Evolutionary conservation across 2,888 invertebrate genomes (phyloP), one percentile per base, ranked within the genome.

Genomic region (Prostheceraeus crozeri): DNA sequence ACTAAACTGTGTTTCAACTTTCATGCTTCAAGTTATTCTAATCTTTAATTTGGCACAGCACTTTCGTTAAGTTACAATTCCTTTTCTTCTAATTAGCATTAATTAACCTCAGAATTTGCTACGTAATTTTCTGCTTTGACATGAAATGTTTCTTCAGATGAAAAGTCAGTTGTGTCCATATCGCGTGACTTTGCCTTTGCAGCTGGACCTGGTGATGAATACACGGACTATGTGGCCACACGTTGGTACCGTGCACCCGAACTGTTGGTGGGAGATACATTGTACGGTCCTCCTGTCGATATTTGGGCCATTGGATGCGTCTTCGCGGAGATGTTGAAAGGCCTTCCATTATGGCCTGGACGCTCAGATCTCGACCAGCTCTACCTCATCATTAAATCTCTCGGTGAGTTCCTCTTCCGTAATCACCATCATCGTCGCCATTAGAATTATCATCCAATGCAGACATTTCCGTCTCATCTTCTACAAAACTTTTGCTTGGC

Each of bases 191-290:
- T 45, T 10, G 45, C 8, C 16, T 51, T 65, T 63, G 11, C 66
- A 76, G 74, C 73, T 40, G 87, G 85, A 77, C 90, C 93, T 1
- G 91, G 89, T 1, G 96, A 96, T 81, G 89, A 90, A 76, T 98
- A 94, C 77, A 98, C 96, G 57, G 98, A 98, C 78, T 98, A 98
- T 77, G 98, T 98, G 66, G 96, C 96, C 45, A 98, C 98, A 33
- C 82, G 96, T 57, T 98, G 96, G 96, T 98, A 98, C 80, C 82
- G 98, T 62, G 88, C 93, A 3, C 96, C 96, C 0, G 96, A 94
- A 75, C 80, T 94, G 23, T 81, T 94, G 35, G 93, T 94, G 0
- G 93, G 93, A 0, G 93, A 94, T 75, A 91, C 91, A 11, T 76
- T 78, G 64, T 81, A 81, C 67, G 81, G 81, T 0, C 78, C 81